Conservation (phyloP, 2,113 vertebrate genomes). For the Xyliphius kryptos region DNA sequence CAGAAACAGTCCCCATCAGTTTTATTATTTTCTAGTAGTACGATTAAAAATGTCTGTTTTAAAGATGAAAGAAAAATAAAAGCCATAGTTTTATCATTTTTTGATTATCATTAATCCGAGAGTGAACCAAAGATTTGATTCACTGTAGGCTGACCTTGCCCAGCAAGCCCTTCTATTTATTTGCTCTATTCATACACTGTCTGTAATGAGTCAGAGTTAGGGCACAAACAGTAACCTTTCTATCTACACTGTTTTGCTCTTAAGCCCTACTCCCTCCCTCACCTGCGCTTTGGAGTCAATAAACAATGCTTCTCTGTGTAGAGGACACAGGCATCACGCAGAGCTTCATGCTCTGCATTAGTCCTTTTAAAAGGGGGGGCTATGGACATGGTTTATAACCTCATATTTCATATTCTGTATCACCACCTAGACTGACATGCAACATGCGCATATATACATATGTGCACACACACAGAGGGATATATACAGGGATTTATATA, state of each 20-base stretch:
- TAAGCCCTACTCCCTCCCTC: slow-evolving; percentile 20
- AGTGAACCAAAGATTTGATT: slow-evolving; percentile 1
- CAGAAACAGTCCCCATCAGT: too few relatives aligned
- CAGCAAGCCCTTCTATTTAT: background rate
- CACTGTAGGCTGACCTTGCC: slow-evolving; percentile 8
- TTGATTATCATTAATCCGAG: too few relatives aligned
- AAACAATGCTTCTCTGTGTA: slow-evolving; percentile 32
- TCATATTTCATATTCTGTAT: slow-evolving; percentile 30
- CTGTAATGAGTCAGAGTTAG: slow-evolving; percentile 35
- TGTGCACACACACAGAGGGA: too few relatives aligned
- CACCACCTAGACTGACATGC: too few relatives aligned
- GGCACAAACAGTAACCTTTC: slow-evolving; percentile 31
- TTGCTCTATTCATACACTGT: slow-evolving; percentile 5
- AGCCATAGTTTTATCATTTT: too few relatives aligned
- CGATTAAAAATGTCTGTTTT: too few relatives aligned
- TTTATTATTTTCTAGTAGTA: too few relatives aligned
- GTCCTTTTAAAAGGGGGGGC: slow-evolving; percentile 5
- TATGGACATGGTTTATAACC: slow-evolving; percentile 29
- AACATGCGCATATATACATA: too few relatives aligned
- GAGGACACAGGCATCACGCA: slow-evolving; percentile 24
- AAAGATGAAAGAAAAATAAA: too few relatives aligned
- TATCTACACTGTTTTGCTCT: slow-evolving; percentile 22
- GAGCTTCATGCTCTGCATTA: slow-evolving; percentile 4
- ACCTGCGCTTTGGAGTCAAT: slow-evolving; percentile 10
- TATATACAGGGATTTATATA: too few relatives aligned